Evolutionary conservation across 2,888 invertebrate genomes (phyloP).

Genomic region (Octonoba sinensis): DNA sequence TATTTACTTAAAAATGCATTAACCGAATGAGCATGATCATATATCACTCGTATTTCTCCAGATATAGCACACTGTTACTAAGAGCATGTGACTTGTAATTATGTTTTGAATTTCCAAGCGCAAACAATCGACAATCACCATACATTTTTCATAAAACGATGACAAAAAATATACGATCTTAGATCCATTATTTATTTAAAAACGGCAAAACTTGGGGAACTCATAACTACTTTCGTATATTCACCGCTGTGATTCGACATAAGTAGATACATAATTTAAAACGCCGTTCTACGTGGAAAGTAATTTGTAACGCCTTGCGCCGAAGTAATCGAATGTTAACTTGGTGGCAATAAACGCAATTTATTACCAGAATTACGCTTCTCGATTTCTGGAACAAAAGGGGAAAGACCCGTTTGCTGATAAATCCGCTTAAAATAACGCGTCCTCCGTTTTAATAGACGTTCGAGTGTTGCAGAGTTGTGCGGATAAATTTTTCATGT

Average conservation of each 20-base stretch:
- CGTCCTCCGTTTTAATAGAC: slow-evolving; percentile 34
- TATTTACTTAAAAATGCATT: no score
- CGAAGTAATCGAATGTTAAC: slow-evolving; percentile 61
- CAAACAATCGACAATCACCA: no score
- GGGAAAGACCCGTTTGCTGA: slow-evolving; percentile 25
- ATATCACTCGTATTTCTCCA: no score
- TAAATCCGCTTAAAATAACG: slow-evolving; percentile 58
- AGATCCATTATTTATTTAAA: slow-evolving; percentile 42
- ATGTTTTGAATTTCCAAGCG: no score
- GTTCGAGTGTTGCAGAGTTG: slow-evolving; percentile 20
- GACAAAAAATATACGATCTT: not conserved
- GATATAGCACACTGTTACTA: no score
- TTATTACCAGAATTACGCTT: slow-evolving; percentile 59
- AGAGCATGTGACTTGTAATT: no score
- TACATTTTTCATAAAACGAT: no score
- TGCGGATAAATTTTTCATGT: slow-evolving; percentile 61
- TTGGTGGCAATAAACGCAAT: slow-evolving; percentile 62
- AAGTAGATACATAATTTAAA: slow-evolving; percentile 56
- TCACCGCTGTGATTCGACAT: not conserved
- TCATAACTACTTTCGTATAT: no score
- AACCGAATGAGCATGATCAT: no score
- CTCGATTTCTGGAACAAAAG: slow-evolving; percentile 37
- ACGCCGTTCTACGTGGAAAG: slow-evolving; percentile 46
- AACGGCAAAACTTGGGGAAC: slow-evolving; percentile 2
- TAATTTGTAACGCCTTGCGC: slow-evolving; percentile 48